Conservation (phyloP, 2,797 vertebrate species). For the Anolis apletophallus region DNA sequence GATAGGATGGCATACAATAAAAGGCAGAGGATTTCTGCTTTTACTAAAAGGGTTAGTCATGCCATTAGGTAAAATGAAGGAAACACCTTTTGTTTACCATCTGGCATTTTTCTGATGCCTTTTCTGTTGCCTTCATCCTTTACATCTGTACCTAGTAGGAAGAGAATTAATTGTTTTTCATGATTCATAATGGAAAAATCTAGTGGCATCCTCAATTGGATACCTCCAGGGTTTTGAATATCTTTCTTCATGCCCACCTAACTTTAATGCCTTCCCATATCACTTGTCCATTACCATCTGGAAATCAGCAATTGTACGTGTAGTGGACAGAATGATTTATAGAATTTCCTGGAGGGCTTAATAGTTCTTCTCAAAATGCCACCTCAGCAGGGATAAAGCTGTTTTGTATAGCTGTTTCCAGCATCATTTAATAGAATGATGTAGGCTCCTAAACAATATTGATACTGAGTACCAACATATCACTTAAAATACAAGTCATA, state of each 20-base stretch:
- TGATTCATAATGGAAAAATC: not conserved
- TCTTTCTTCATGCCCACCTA: constrained; percentile 1
- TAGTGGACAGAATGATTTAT: not conserved
- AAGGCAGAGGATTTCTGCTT: not conserved
- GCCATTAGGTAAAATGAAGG: not conserved
- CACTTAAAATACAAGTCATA: not conserved
- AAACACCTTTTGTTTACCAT: not conserved
- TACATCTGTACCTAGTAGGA: not conserved
- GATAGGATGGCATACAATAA: not conserved
- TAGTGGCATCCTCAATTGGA: not conserved
- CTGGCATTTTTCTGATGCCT: not conserved
- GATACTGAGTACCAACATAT: not conserved
- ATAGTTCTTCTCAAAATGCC: constrained; percentile 29
- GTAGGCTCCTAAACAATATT: not conserved
- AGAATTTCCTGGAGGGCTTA: constrained; percentile 29
- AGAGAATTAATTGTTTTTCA: not conserved
- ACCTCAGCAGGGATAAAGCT: constrained; percentile 16
- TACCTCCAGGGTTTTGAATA: not conserved
- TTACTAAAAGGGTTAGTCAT: not conserved
- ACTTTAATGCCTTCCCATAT: not conserved
- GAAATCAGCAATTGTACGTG: not conserved
- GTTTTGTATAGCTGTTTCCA: constrained; percentile 10
- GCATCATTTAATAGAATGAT: constrained; percentile 10
- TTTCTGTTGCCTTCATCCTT: too few species aligned
- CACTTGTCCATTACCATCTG: constrained; percentile 21